Evolutionary conservation across 1,140 invertebrate genomes (phyloP).

Genomic region (Anoplophora glabripennis): DNA sequence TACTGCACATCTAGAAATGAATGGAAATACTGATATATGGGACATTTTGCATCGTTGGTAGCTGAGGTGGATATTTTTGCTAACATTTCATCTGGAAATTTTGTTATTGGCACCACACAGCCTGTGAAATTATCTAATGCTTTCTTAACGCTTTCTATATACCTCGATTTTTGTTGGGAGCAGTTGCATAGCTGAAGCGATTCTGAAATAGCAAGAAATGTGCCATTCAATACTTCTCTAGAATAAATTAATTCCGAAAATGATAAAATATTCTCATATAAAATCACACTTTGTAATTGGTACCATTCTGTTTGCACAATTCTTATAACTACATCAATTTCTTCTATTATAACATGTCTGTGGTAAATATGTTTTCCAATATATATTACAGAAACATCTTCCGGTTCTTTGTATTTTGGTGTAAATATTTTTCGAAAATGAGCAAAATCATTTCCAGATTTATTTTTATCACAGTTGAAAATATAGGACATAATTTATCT

Average conservation of each 20-base stretch:
- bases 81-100: conserved; percentile 24
- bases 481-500: conserved; percentile 3
- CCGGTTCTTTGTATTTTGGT: not conserved
- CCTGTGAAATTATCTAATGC: conserved; percentile 16
- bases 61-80: conserved; percentile 23
- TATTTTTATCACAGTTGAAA: conserved; percentile 10
- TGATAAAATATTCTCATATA: conserved; percentile 20
- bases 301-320: conserved; percentile 31
- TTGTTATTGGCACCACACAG: conserved; percentile 15
- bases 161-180: conserved; percentile 8
- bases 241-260: conserved; percentile 16
- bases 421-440: conserved; percentile 1
- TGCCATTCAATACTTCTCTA: conserved; percentile 27
- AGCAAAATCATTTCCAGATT: not conserved
- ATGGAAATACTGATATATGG: conserved; percentile 39
- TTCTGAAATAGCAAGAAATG: conserved; percentile 23
- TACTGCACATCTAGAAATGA: conserved; percentile 34
- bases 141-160: conserved; percentile 15
- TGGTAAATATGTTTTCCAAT: conserved; percentile 25
- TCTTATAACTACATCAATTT: conserved; percentile 26
- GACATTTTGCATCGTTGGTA: conserved; percentile 18
- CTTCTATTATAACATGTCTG: conserved; percentile 28
- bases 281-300: conserved; percentile 32
- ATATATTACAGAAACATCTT: not conserved
- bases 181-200: conserved; percentile 21